phyloP scores from a whole-genome alignment of 2,113 vertebrate genomes.

The Pteronura brasiliensis region DNA sequence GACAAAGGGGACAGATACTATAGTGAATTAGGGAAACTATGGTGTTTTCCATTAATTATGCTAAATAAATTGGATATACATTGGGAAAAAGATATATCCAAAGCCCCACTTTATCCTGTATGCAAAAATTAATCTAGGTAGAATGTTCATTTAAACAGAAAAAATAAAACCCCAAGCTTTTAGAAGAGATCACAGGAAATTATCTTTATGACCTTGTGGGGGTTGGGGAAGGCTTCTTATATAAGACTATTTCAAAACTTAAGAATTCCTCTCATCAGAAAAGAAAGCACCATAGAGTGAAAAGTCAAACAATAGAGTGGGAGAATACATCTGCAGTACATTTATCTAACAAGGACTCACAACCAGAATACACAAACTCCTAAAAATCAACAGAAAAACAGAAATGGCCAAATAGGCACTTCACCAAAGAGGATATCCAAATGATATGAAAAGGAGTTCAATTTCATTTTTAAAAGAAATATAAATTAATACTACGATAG shows the following conservation, averaged over 20 bases:
- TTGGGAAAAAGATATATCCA: background rate
- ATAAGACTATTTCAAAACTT: background rate
- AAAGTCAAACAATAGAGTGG: background rate
- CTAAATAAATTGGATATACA: background rate
- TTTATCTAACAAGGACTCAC: background rate
- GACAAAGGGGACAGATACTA: background rate
- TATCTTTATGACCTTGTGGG: background rate
- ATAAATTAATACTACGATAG: background rate
- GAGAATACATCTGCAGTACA: background rate
- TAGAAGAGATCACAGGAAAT: background rate
- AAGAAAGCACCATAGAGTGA: background rate
- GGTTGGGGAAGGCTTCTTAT: background rate
- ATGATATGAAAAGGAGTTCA: background rate
- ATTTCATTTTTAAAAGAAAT: background rate
- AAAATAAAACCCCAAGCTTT: background rate
- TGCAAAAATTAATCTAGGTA: background rate
- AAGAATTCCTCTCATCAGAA: background rate
- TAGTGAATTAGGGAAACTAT: background rate
- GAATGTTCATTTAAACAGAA: background rate
- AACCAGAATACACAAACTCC: background rate
- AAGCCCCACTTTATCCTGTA: background rate
- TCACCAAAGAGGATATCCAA: background rate
- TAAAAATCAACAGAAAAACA: background rate
- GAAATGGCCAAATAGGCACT: background rate
- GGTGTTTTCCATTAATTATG: background rate